Evolutionary conservation across 2,888 invertebrate genomes (phyloP).

Genomic region (Brachyopa scutellaris): DNA sequence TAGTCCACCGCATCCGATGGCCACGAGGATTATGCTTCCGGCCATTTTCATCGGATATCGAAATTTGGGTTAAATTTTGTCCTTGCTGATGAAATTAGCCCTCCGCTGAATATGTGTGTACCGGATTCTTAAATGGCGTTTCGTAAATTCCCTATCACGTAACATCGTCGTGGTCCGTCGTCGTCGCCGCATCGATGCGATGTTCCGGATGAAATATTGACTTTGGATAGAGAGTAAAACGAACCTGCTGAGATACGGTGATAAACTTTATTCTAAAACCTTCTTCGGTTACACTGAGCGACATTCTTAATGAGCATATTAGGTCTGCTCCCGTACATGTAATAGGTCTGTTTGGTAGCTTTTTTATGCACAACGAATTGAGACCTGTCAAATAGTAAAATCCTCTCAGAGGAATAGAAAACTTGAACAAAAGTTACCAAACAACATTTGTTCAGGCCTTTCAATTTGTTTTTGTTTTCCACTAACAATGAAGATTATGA

Average conservation of each 20-base stretch:
- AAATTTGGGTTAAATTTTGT: constrained; percentile 61
- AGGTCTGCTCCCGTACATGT: too few species aligned
- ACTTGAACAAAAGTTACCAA: too few species aligned
- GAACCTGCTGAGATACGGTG: not conserved
- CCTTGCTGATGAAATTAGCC: constrained; percentile 33
- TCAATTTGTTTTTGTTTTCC: too few species aligned
- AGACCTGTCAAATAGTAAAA: too few species aligned
- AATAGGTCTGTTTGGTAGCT: too few species aligned
- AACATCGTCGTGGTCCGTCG: too few species aligned
- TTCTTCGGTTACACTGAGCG: not conserved
- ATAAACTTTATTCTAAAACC: not conserved
- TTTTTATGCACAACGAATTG: too few species aligned
- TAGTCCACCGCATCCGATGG: constrained; percentile 48
- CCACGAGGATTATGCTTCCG: constrained; percentile 57
- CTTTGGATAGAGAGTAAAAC: not conserved
- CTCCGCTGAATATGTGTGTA: constrained; percentile 4
- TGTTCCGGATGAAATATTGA: constrained; percentile 36
- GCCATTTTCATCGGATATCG: constrained; percentile 66
- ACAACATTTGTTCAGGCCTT: too few species aligned
- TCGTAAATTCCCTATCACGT: constrained; percentile 35
- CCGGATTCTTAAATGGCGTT: constrained; percentile 27
- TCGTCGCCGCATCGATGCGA: constrained; percentile 21
- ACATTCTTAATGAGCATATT: not conserved
- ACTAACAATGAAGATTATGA: too few species aligned
- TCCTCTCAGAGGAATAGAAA: too few species aligned